These are phyloP conservation scores for Drosophila pseudotalamancana DNA, from an alignment of 2,888 invertebrate genomes.

Conservation along the genomic window DNA sequence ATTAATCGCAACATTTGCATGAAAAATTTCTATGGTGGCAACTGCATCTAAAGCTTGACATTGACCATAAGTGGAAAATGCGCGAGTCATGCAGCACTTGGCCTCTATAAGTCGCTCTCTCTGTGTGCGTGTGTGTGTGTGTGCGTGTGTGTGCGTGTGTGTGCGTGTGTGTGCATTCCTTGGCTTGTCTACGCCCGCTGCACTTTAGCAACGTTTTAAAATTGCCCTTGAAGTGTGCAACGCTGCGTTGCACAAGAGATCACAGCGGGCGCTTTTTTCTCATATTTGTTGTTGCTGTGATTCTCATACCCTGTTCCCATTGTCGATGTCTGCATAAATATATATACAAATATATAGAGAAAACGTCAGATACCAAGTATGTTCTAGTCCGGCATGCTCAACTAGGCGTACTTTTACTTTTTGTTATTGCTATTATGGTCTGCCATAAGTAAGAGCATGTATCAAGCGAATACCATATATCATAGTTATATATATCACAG, in stretches of 20 bases:
- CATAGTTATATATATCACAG: background rate
- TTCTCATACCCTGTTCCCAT: conserved; percentile 2
- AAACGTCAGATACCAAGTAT: background rate
- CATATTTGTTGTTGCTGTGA: background rate
- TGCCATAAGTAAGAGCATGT: conserved; percentile 2
- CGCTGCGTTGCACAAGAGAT: conserved; percentile 47
- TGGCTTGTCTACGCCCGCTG: conserved; percentile 23
- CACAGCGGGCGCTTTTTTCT: conserved; percentile 11
- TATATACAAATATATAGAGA: background rate
- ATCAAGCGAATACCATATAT: background rate
- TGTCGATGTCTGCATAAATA: background rate
- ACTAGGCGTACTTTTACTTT: background rate
- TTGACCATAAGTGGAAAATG: conserved; percentile 46
- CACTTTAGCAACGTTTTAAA: conserved; percentile 29
- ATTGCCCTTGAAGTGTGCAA: conserved; percentile 42
- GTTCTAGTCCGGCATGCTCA: background rate
- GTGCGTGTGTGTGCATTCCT: background rate
- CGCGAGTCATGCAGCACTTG: conserved; percentile 36
- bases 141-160: background rate
- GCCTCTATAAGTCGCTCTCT: no score
- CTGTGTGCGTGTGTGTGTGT: background rate
- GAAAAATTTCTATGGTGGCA: conserved; percentile 11
- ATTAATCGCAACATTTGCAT: conserved; percentile 25
- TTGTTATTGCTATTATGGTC: background rate
- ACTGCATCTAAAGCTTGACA: conserved; percentile 34